Base-by-base conservation (phyloP, 2,888 invertebrate species). In the Leptinotarsa rubiginosa region DNA sequence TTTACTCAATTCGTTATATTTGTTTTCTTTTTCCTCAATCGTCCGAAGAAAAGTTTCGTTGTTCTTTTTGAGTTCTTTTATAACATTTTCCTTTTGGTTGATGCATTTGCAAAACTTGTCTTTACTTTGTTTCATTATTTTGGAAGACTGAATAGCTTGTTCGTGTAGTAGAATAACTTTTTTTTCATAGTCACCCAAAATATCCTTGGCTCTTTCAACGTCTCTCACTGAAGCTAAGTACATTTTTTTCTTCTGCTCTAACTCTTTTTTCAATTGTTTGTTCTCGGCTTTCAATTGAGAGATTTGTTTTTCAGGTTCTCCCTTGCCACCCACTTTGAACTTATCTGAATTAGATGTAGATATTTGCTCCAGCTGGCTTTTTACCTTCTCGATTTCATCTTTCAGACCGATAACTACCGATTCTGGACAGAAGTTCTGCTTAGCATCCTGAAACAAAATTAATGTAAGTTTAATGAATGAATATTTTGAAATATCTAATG, bases 131-230 rank as follows among this genome's bases (percentile, higher is more conserved):
- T 80, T 81, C 78, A 83, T 81, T 18, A 81, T 50, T 74, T 80
- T 81, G 2, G 82, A 81, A 1, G 83, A 83, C 73, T 80, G 81
- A 15, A 81, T 18, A 10, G 83, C 81, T 78, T 84, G 82, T 10
- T 78, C 72, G 41, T 83, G 82, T 18, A 84, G 74, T 4, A 80
- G 54, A 2, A 65, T 64, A 5, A 84, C 81, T 73, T 82, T 82
- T 70, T 77, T 76, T 62, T 84, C 83, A 71, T 83, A 83, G 47
- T 80, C 81, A 47, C 50, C 66, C 31, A 83, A 69, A 50, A 83
- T 78, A 47, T 81, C 79, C 72, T 79, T 80, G 10, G 79, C 80
- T 62, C 80, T 81, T 72, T 78, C 78, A 7, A 81, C 78, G n/a
- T 82, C 80, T 31, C 72, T 77, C 31, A 74, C 64, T 1, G 80